phyloP scores from a whole-genome alignment of 2,888 invertebrate genomes.

The Trichacis sp. region DNA sequence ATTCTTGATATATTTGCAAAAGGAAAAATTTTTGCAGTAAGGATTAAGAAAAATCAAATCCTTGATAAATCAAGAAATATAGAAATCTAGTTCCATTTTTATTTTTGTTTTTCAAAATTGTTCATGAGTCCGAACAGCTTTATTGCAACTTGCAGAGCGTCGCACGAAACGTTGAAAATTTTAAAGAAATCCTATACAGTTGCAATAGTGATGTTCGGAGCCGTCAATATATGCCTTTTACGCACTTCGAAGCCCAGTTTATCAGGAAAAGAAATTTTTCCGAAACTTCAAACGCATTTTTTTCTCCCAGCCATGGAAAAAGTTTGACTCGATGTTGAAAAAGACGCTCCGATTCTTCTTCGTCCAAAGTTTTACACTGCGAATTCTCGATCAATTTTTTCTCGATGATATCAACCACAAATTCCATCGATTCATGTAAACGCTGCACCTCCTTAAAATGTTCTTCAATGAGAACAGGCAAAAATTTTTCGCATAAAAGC shows the following conservation, averaged over 20 bases:
- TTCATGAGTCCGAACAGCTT: no score
- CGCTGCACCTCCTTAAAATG: slow-evolving; percentile 38
- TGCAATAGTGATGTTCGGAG: no score
- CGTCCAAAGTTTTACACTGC: slow-evolving; percentile 5
- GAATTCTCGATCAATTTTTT: slow-evolving; percentile 11
- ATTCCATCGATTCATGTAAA: slow-evolving; percentile 36
- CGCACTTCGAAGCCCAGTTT: slow-evolving; percentile 39
- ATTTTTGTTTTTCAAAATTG: no score
- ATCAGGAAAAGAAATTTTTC: slow-evolving; percentile 38
- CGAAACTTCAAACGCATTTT: slow-evolving; percentile 35
- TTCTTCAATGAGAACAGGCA: slow-evolving; percentile 28
- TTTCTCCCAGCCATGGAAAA: slow-evolving; percentile 36
- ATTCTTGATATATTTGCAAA: no score
- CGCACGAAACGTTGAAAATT: no score
- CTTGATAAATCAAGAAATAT: no score
- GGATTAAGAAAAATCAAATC: no score
- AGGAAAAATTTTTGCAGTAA: no score
- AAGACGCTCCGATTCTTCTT: slow-evolving; percentile 24
- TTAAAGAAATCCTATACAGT: no score
- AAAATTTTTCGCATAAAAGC: background rate
- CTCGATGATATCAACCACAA: slow-evolving; percentile 36
- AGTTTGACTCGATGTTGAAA: slow-evolving; percentile 44
- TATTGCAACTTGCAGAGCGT: no score
- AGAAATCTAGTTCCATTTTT: no score
- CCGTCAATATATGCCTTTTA: no score